Evolutionary conservation across 1,140 invertebrate genomes (phyloP).

Genomic region (Listronotus oregonensis): DNA sequence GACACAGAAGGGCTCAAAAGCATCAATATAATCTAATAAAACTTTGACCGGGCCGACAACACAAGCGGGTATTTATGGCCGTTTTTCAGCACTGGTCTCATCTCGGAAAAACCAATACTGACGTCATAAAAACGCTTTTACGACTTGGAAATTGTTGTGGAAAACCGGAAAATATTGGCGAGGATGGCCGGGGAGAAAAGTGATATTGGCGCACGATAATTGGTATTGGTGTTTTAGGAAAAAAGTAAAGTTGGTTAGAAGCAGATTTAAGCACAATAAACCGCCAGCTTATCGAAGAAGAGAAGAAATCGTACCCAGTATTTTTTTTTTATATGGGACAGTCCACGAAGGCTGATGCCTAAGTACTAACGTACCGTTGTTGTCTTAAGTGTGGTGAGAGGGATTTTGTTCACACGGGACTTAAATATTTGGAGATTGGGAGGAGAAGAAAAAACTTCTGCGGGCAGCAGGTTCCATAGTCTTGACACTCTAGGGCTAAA

Average conservation of each 20-base stretch:
- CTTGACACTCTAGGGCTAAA: too few species aligned
- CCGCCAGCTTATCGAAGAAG: too few species aligned
- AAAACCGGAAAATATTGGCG: constrained; percentile 35
- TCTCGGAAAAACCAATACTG: constrained; percentile 37
- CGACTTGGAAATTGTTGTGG: constrained; percentile 35
- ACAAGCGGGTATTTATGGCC: constrained; percentile 32
- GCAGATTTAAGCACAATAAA: too few species aligned
- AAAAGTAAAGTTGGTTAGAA: background rate
- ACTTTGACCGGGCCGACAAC: constrained; percentile 28
- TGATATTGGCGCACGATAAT: constrained; percentile 15
- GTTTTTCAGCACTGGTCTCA: constrained; percentile 31
- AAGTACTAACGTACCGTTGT: too few species aligned
- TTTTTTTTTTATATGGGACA: too few species aligned
- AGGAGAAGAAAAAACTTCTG: too few species aligned
- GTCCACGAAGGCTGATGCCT: too few species aligned
- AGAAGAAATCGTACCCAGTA: too few species aligned
- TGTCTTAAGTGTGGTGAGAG: too few species aligned
- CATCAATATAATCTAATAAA: constrained; percentile 39
- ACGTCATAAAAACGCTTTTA: constrained; percentile 40
- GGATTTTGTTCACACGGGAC: too few species aligned
- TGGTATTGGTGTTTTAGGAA: constrained; percentile 5
- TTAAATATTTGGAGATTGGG: too few species aligned
- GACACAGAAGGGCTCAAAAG: background rate
- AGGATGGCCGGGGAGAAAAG: background rate
- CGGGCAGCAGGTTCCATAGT: too few species aligned